These are phyloP conservation scores for Drosophila limbata DNA, from an alignment of 2,888 invertebrate species.

Conservation along the genomic window DNA sequence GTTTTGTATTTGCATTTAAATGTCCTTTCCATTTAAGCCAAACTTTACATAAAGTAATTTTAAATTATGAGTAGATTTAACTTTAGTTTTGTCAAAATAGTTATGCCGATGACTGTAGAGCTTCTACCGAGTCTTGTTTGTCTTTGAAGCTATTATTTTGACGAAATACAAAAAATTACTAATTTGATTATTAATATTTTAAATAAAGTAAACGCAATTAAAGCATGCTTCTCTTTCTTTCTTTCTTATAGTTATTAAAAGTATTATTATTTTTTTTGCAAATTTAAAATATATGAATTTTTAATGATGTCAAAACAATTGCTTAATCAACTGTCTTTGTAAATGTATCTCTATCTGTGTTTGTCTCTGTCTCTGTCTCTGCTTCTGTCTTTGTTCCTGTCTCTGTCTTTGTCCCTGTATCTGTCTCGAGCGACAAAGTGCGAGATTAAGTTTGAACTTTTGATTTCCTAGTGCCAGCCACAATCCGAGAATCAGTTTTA, in stretches of 20 bases:
- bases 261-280: not conserved
- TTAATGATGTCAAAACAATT: not conserved
- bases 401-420: not conserved
- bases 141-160: slow-evolving; percentile 5
- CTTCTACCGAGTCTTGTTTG: slow-evolving; percentile 13
- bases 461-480: slow-evolving; percentile 48
- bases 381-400: slow-evolving; percentile 2
- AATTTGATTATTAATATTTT: no score
- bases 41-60: no score
- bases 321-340: not conserved
- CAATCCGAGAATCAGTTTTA: slow-evolving; percentile 60
- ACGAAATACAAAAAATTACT: no score
- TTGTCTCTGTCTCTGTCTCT: not conserved
- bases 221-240: no score
- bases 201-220: no score
- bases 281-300: not conserved
- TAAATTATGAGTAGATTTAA: no score
- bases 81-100: no score
- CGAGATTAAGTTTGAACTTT: slow-evolving; percentile 68
- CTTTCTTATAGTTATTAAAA: not conserved
- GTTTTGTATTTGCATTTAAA: no score
- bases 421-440: slow-evolving; percentile 8
- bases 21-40: no score
- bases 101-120: no score
- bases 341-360: not conserved